Evolutionary conservation across 2,888 invertebrate genomes (phyloP).

Genomic region (Catonia carolina): DNA sequence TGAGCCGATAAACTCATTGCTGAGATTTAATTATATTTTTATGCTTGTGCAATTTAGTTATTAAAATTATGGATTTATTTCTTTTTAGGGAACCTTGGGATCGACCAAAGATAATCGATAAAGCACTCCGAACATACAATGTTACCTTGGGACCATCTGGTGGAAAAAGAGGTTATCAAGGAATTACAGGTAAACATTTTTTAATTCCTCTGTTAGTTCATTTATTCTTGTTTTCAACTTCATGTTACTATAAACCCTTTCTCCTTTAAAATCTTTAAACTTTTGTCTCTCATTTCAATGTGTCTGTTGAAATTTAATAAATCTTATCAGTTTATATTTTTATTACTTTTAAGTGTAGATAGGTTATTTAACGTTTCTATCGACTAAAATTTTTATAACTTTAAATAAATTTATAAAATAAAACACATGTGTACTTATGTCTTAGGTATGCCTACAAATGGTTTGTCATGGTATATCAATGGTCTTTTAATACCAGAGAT

Average conservation of each 20-base stretch:
- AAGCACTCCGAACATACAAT: constrained; percentile 66
- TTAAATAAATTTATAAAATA: no score
- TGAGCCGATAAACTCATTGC: no score
- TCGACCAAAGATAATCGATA: constrained; percentile 46
- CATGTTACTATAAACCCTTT: not conserved
- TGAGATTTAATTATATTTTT: no score
- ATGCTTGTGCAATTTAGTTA: no score
- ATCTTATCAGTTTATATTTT: no score
- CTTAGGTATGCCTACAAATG: constrained; percentile 59
- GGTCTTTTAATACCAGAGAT: constrained; percentile 82
- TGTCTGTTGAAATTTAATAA: no score
- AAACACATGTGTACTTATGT: no score
- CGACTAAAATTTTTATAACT: no score
- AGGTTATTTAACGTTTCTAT: no score
- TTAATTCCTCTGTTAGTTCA: not conserved
- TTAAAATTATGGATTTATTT: no score
- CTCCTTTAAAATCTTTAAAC: constrained; percentile 9
- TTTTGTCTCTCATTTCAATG: not conserved
- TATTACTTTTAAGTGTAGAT: no score
- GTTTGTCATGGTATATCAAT: constrained; percentile 87
- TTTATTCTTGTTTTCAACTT: not conserved
- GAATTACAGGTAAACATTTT: constrained; percentile 53
- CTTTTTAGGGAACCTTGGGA: constrained; percentile 46
- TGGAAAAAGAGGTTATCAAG: constrained; percentile 69
- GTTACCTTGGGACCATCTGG: constrained; percentile 81